Conservation (phyloP, 2,797 vertebrate species). For the Austrolebias charrua region DNA sequence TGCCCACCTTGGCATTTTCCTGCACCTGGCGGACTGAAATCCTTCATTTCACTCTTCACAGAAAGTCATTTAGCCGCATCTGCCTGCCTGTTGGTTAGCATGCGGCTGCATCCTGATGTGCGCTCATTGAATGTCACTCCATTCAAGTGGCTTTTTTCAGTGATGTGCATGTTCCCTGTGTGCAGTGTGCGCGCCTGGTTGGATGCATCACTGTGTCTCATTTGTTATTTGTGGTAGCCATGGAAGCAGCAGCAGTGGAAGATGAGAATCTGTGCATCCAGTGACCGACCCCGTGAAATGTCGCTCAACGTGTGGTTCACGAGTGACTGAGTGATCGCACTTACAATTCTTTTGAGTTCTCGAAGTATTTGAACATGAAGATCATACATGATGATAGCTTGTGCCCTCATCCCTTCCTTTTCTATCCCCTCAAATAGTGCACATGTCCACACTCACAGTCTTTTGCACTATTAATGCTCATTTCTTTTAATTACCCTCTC, state of each 20-base stretch:
- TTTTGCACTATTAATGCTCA: slow-evolving; percentile 70
- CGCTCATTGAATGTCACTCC: neutral
- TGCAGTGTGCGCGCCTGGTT: slow-evolving; percentile 3
- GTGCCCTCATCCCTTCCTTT: neutral
- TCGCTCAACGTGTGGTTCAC: slow-evolving; percentile 3
- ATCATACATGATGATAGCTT: slow-evolving; percentile 18
- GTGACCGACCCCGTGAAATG: neutral
- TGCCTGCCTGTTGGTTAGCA: neutral
- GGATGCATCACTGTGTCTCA: slow-evolving; percentile 8
- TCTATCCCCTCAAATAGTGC: slow-evolving; percentile 1
- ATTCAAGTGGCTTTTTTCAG: slow-evolving; percentile 11
- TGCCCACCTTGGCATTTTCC: slow-evolving; percentile 9
- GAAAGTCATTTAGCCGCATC: slow-evolving; percentile 1
- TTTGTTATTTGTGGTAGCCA: slow-evolving; percentile 28
- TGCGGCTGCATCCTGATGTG: neutral
- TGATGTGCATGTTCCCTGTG: neutral
- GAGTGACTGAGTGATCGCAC: too few species aligned
- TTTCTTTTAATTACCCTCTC: slow-evolving; percentile 71
- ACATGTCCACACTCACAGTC: slow-evolving; percentile 26
- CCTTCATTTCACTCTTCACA: slow-evolving; percentile 11
- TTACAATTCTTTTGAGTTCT: too few species aligned
- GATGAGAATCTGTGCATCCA: slow-evolving; percentile 9
- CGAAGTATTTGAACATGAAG: slow-evolving; percentile 9
- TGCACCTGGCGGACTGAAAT: slow-evolving; percentile 10
- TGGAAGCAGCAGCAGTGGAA: slow-evolving; percentile 26